Conservation (phyloP, 2,797 vertebrate genomes). For the Lophotriccus pileatus region DNA sequence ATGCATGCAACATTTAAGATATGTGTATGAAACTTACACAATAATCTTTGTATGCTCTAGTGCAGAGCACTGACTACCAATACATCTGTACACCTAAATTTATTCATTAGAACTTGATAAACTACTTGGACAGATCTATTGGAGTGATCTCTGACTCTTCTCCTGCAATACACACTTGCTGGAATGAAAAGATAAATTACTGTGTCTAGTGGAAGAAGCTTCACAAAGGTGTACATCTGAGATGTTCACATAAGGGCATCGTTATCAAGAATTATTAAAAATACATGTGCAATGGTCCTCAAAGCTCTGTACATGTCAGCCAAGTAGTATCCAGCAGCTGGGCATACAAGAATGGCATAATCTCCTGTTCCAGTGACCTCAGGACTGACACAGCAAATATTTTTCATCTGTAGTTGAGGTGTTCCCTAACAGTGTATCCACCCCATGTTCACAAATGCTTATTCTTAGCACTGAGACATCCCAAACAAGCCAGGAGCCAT, state of each 20-base stretch:
- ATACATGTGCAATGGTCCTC: rapidly evolving
- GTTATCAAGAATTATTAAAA: neutral
- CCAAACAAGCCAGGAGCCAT: neutral
- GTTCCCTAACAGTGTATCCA: neutral
- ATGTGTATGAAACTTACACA: neutral
- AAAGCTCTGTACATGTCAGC: neutral
- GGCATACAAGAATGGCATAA: neutral
- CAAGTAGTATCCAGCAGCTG: neutral
- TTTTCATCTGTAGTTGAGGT: neutral
- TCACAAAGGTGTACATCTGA: neutral
- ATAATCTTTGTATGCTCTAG: neutral
- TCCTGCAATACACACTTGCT: neutral
- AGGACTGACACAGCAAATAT: neutral
- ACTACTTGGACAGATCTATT: neutral
- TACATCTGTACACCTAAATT: neutral
- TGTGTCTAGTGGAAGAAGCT: rapidly evolving
- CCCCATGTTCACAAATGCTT: neutral
- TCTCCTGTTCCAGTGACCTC: neutral
- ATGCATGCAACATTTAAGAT: neutral
- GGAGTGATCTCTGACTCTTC: neutral
- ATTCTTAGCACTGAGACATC: neutral
- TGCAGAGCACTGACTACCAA: neutral
- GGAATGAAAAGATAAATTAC: neutral
- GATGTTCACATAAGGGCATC: neutral
- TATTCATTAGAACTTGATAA: neutral